Conservation (phyloP, 2,888 invertebrate genomes). For the Maniola hyperantus region DNA sequence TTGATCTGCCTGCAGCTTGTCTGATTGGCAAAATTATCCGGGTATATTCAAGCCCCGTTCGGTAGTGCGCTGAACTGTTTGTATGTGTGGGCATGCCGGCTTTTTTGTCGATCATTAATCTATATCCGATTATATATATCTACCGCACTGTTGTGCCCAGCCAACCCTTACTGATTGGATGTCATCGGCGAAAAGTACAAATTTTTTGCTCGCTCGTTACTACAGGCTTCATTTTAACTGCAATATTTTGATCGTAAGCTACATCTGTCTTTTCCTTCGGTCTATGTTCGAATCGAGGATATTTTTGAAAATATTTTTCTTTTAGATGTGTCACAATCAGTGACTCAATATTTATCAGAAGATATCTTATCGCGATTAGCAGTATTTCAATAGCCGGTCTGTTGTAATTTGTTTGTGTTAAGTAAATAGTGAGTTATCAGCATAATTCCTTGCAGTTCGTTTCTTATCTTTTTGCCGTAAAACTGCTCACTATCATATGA, state of each 20-base stretch:
- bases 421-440: constrained; percentile 5
- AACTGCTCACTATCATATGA: neutral
- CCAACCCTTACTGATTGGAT: neutral
- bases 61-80: too few species aligned
- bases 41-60: too few species aligned
- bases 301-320: constrained; percentile 8
- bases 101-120: too few species aligned
- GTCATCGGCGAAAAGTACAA: neutral
- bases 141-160: too few species aligned
- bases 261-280: constrained; percentile 2
- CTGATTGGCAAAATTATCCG: too few species aligned
- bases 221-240: neutral
- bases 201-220: neutral
- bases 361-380: constrained; percentile 31
- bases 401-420: constrained; percentile 6
- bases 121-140: too few species aligned
- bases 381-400: constrained; percentile 12
- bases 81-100: too few species aligned
- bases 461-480: neutral
- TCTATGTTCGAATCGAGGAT: constrained; percentile 2
- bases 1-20: too few species aligned
- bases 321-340: neutral
- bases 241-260: neutral
- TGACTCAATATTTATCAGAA: constrained; percentile 3
- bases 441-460: neutral